Percentiles rank a stretch among this genome's conserved stretches.
Conservation (phyloP, 2,888 invertebrate species). For the Perithous albicinctus region DNA sequence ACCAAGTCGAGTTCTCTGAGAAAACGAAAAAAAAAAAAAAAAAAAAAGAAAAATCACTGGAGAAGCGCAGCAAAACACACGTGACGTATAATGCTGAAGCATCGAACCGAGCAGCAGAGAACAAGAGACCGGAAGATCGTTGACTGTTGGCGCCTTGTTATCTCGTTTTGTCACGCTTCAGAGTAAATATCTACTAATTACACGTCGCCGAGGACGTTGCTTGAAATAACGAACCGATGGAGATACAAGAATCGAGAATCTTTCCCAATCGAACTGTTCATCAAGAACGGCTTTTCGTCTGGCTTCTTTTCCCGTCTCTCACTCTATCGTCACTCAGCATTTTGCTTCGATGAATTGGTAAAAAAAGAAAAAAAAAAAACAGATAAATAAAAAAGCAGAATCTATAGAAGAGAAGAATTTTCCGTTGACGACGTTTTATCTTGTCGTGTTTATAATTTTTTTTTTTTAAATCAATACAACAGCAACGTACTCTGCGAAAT, state of each 20-base stretch:
- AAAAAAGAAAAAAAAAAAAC: slow-evolving; percentile 21
- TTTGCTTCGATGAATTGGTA: slow-evolving; percentile 1
- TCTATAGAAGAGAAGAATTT: not conserved
- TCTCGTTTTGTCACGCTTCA: slow-evolving; percentile 63
- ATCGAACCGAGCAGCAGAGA: slow-evolving; percentile 47
- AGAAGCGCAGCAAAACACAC: slow-evolving; percentile 55
- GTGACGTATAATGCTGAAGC: slow-evolving; percentile 45
- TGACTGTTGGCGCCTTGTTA: slow-evolving; percentile 46
- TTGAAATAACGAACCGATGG: slow-evolving; percentile 8
- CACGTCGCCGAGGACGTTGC: slow-evolving; percentile 45
- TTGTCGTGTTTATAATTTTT: slow-evolving; percentile 25
- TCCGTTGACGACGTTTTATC: slow-evolving; percentile 42
- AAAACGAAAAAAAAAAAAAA: not conserved
- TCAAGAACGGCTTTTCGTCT: slow-evolving; percentile 10
- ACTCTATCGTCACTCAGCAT: slow-evolving; percentile 16
- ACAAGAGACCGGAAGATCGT: not conserved
- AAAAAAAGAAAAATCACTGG: slow-evolving; percentile 68
- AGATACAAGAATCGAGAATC: not conserved
- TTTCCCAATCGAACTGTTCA: slow-evolving; percentile 27
- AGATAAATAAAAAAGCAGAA: not conserved
- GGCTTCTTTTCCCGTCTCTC: slow-evolving; percentile 5
- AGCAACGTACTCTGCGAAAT: not conserved
- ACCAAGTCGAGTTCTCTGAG: not conserved
- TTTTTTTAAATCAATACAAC: slow-evolving; percentile 11
- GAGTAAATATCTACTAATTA: slow-evolving; percentile 66